Evolutionary conservation across 2,797 vertebrate species (phyloP).

Genomic region (Gephyroberyx darwinii): DNA sequence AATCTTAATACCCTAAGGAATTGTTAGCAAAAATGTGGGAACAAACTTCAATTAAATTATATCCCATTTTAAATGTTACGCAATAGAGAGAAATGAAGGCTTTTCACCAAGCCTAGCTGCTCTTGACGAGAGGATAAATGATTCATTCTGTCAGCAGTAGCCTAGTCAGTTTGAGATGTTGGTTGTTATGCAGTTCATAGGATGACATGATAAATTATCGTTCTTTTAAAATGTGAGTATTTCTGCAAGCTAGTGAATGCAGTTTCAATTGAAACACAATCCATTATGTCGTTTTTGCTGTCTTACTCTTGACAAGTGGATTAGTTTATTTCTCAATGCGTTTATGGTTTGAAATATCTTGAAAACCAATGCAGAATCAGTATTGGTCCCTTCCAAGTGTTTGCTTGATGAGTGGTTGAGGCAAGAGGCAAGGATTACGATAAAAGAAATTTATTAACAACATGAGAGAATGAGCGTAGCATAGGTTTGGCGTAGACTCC

Average conservation of each 20-base stretch:
- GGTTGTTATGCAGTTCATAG: neutral
- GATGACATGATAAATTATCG: neutral
- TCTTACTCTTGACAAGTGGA: neutral
- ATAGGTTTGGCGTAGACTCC: too few species aligned
- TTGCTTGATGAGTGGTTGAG: neutral
- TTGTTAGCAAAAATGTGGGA: too few species aligned
- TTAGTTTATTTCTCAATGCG: neutral
- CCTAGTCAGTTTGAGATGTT: neutral
- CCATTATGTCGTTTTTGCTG: neutral
- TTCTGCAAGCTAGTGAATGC: neutral
- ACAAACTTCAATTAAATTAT: too few species aligned
- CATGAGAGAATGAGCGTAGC: too few species aligned
- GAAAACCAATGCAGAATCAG: constrained; percentile 20
- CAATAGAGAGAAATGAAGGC: too few species aligned
- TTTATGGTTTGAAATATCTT: neutral
- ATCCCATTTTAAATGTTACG: too few species aligned
- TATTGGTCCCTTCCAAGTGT: neutral
- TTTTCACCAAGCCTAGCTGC: neutral
- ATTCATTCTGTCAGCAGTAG: neutral
- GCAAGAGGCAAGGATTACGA: too few species aligned
- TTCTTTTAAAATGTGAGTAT: too few species aligned
- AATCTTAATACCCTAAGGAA: too few species aligned
- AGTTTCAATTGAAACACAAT: neutral
- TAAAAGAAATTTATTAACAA: too few species aligned
- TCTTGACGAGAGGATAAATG: neutral